A percentile compares a stretch with the other conserved stretches of the same genome.
Evolutionary conservation across 2,113 vertebrate genomes (phyloP).

Genomic region (Chaenogobius annularis): DNA sequence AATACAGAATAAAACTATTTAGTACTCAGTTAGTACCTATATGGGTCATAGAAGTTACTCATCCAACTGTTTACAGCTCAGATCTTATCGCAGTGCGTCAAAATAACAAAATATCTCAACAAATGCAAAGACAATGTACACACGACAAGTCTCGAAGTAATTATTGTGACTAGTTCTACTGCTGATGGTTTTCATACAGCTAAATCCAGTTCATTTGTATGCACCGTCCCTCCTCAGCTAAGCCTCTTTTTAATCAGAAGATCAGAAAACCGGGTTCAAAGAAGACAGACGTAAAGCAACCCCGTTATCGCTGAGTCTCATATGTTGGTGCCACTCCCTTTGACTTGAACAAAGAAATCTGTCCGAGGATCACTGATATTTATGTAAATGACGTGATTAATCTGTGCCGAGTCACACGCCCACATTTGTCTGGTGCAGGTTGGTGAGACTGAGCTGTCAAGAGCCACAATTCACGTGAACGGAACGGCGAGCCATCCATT

Average conservation of each 20-base stretch:
- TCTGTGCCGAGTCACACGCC: neutral
- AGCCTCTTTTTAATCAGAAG: neutral
- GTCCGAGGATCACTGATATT: slow-evolving; percentile 1
- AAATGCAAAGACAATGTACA: no score
- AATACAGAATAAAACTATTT: no score
- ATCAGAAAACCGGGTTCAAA: neutral
- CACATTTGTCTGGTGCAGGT: slow-evolving; percentile 6
- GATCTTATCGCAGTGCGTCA: no score
- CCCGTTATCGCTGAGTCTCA: neutral
- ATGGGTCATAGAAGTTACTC: no score
- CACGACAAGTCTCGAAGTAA: no score
- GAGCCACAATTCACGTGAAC: neutral
- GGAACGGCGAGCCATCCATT: slow-evolving; percentile 1
- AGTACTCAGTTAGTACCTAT: no score
- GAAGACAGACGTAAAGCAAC: neutral
- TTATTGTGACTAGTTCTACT: neutral
- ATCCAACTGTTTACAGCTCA: no score
- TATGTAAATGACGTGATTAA: slow-evolving; percentile 10
- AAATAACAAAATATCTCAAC: no score
- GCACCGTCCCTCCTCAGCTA: neutral
- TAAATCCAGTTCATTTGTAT: neutral
- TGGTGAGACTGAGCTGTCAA: neutral
- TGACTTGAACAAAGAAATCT: slow-evolving; percentile 2
- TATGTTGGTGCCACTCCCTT: neutral
- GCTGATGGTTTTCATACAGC: neutral